phyloP scores from a whole-genome alignment of 2,888 invertebrate species.

The Tuberolachnus salignus region DNA sequence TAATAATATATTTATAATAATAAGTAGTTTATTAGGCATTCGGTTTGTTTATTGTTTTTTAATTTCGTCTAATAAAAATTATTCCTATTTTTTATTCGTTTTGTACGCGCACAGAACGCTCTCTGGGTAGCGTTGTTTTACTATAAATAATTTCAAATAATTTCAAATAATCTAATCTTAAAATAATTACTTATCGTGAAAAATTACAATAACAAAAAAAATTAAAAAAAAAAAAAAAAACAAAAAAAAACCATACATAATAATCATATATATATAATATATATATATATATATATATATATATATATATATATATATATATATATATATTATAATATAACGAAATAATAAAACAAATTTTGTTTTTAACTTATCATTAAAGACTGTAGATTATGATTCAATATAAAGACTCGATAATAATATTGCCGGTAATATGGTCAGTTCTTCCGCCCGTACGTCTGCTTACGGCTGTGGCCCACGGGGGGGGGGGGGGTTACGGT shows the following conservation, averaged over 20 bases:
- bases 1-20: not conserved
- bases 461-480: not conserved
- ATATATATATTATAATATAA: conserved; percentile 28
- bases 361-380: no score
- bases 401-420: conserved; percentile 2
- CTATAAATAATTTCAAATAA: no score
- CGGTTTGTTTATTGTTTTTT: not conserved
- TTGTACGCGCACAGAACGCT: conserved; percentile 7
- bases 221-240: not conserved
- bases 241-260: no score
- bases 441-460: no score
- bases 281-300: no score
- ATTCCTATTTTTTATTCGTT: conserved; percentile 12
- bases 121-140: no score
- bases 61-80: not conserved
- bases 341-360: no score
- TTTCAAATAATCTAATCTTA: no score
- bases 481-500: no score
- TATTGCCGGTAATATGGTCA: no score
- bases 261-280: no score
- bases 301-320: no score
- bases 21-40: not conserved
- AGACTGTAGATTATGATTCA: conserved; percentile 31
- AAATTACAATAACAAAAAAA: conserved; percentile 11
- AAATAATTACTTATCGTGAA: not conserved